A percentile compares a stretch with the other conserved stretches of the same genome.
These are phyloP conservation scores for Hippocampus guttulatus DNA, from an alignment of 2,113 vertebrate species.

Conservation along the genomic window DNA sequence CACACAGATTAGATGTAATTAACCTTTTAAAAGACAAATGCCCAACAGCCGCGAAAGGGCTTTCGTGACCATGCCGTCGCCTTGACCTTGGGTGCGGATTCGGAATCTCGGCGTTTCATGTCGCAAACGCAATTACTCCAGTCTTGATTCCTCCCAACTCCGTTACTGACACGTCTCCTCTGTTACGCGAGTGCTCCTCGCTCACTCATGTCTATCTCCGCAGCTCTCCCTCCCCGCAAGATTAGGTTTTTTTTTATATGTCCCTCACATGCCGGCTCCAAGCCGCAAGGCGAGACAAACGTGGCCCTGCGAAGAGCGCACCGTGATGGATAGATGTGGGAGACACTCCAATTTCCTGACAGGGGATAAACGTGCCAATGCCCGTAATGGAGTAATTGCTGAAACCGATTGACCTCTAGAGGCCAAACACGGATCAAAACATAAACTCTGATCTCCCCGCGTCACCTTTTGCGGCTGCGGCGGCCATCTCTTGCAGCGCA, in stretches of 20 bases:
- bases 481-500: not conserved
- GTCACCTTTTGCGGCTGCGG: constrained; percentile 35
- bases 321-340: constrained; percentile 21
- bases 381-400: constrained; percentile 23
- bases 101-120: constrained; percentile 3
- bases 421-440: constrained; percentile 26
- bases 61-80: constrained; percentile 29
- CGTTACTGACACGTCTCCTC: constrained; percentile 11
- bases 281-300: constrained; percentile 36
- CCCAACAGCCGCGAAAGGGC: constrained; percentile 48
- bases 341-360: constrained; percentile 20
- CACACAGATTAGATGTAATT: constrained; percentile 69
- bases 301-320: constrained; percentile 18
- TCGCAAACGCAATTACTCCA: constrained; percentile 1
- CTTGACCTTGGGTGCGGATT: not conserved
- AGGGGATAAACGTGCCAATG: constrained; percentile 3
- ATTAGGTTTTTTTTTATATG: constrained; percentile 21
- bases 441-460: constrained; percentile 31
- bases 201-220: constrained; percentile 19
- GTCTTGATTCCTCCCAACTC: not conserved
- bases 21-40: constrained; percentile 65
- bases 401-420: constrained; percentile 31
- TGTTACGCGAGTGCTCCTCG: not conserved
- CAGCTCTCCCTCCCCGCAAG: constrained; percentile 14
- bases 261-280: constrained; percentile 32